phyloP scores from a whole-genome alignment of 1,140 invertebrate species.

The Carcinoscorpius rotundicauda region DNA sequence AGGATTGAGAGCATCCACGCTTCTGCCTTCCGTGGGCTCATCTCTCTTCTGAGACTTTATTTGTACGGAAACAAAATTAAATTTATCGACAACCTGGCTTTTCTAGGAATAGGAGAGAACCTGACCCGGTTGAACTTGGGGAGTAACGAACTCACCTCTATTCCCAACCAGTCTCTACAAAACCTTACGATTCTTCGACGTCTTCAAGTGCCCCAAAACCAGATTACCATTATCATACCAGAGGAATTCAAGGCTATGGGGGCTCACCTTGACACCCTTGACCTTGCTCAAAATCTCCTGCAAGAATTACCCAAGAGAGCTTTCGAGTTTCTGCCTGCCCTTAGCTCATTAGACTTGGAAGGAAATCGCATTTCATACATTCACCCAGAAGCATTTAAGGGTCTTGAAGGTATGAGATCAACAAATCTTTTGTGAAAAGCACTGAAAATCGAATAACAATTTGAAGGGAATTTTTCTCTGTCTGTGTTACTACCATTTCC shows the following conservation, averaged over 20 bases:
- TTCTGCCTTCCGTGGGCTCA: conserved; percentile 23
- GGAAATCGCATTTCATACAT: conserved; percentile 24
- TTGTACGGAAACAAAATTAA: conserved; percentile 26
- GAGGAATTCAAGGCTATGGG: conserved; percentile 19
- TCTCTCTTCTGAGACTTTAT: conserved; percentile 22
- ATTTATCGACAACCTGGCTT: conserved; percentile 22
- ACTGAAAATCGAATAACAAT: no score
- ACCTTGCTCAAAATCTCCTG: conserved; percentile 23
- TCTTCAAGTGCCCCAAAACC: conserved; percentile 24
- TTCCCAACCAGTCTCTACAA: conserved; percentile 21
- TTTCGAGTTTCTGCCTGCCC: conserved; percentile 15
- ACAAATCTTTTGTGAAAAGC: no score
- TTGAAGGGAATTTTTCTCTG: no score
- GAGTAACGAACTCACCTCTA: conserved; percentile 20
- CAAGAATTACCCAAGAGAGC: conserved; percentile 18
- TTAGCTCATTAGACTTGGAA: conserved; percentile 26
- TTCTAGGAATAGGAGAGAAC: conserved; percentile 23
- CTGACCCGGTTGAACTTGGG: conserved; percentile 26
- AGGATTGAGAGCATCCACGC: conserved; percentile 22
- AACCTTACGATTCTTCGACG: conserved; percentile 20
- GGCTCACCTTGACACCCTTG: conserved; percentile 20
- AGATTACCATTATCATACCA: conserved; percentile 18
- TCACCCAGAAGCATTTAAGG: conserved; percentile 24
- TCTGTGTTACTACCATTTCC: no score
- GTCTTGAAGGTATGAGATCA: conserved; percentile 48